Base-by-base conservation (phyloP, 2,113 vertebrate genomes). In the Syrrhaptes paradoxus region DNA sequence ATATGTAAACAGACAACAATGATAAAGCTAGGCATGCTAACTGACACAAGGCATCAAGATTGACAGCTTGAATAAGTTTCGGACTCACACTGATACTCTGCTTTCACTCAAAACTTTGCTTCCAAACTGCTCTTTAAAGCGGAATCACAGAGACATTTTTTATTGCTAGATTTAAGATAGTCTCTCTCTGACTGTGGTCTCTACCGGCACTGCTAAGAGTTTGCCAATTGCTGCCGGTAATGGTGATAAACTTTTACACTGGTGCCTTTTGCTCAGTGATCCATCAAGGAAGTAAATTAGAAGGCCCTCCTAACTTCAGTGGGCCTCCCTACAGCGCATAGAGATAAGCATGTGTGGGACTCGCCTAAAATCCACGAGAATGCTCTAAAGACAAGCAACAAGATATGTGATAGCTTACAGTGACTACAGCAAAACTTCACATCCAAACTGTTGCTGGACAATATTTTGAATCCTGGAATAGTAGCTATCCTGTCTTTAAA, bases 61-160 rank as follows among this genome's bases (percentile, higher is more conserved):
- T 96, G 97, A 96, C 96, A 97, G 96, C 49, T 97, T 97, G 89
- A 95, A 84, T 97, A 97, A 96, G 95, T 96, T 97, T 97, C 94
- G 97, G 93, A 91, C 62, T 97, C 96, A 90, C 96, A 95, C 75
- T 96, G 96, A 91, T 97, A 90, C 85, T 77, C 93, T 59, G 85
- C 91, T 96, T 96, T 94, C 95, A 96, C 75, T 95, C 95, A 96
- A 96, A 96, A 88, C 57, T 71, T 76, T 87, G 57, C 45, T 89
- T 94, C 68, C 48, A 95, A 96, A 92, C 83, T 49, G 65, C 62
- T 94, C 57, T 94, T 92, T 72, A 58, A 91, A 94, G 48, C 38
- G 41, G 72, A 84, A 86, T 57, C 45, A 84, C 66, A 78, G 75
- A 91, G 66, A 66, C 57, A 24, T 22, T 55, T 93, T 86, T 93